Conservation (phyloP, 2,888 invertebrate species). For the Sepioteuthis lessoniana region DNA sequence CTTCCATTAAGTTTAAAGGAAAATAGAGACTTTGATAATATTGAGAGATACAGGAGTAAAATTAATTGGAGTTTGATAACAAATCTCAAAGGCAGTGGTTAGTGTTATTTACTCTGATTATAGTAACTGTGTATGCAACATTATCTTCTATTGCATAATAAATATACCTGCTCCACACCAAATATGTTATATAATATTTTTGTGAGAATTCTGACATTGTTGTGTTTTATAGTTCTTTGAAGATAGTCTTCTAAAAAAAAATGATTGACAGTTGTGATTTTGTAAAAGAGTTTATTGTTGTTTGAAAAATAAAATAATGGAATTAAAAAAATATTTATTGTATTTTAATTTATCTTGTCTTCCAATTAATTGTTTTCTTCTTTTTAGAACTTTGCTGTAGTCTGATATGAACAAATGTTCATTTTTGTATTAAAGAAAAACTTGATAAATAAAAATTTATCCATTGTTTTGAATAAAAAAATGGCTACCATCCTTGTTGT, state of each 20-base stretch:
- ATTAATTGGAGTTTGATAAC: background rate
- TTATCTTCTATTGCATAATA: background rate
- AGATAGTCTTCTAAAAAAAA: background rate
- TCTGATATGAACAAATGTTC: too few species aligned
- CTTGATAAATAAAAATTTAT: too few species aligned
- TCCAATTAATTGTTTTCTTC: background rate
- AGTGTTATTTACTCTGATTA: background rate
- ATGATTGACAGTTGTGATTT: background rate
- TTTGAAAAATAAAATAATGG: background rate
- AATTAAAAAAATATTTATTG: background rate
- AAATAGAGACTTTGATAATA: too few species aligned
- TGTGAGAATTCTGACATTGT: background rate
- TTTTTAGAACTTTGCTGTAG: background rate
- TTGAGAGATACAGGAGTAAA: background rate
- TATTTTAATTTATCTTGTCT: background rate
- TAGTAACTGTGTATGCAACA: background rate
- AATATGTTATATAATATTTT: background rate
- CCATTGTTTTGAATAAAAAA: too few species aligned
- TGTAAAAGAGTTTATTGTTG: constrained; percentile 23
- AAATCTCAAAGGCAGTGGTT: constrained; percentile 16
- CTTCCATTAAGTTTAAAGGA: too few species aligned
- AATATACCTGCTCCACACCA: background rate
- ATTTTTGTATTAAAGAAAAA: too few species aligned
- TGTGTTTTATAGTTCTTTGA: background rate
- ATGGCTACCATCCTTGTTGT: too few species aligned